phyloP scores from a whole-genome alignment of 2,888 invertebrate species.

The Polydrusus tereticollis region DNA sequence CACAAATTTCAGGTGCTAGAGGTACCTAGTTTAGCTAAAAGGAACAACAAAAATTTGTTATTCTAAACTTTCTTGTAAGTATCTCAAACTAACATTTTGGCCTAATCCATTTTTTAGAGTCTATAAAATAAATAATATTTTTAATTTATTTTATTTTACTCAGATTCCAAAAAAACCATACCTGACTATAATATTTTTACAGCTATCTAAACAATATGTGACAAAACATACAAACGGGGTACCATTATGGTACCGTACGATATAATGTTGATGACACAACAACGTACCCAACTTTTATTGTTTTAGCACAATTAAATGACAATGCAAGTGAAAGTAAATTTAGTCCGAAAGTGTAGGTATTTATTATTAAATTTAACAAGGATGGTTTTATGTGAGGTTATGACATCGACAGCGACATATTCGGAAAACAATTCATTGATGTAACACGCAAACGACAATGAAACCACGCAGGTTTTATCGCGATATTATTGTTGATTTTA shows the following conservation, averaged over 20 bases:
- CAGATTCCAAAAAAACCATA: no score
- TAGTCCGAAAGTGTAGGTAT: no score
- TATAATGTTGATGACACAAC: not conserved
- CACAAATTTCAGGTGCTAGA: no score
- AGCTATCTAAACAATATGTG: not conserved
- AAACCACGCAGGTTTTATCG: not conserved
- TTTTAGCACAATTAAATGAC: conserved; percentile 26
- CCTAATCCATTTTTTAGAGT: no score
- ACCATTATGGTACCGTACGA: not conserved
- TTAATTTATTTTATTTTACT: no score
- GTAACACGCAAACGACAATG: conserved; percentile 4
- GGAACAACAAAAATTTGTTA: no score
- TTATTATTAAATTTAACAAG: conserved; percentile 28
- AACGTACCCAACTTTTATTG: conserved; percentile 19
- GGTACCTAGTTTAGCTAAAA: no score
- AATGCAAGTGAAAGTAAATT: conserved; percentile 34
- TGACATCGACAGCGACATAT: conserved; percentile 25
- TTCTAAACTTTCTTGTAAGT: no score
- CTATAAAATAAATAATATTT: no score
- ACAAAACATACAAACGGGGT: not conserved
- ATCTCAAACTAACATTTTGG: no score
- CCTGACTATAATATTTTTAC: no score
- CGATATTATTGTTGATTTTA: conserved; percentile 8
- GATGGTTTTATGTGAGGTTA: conserved; percentile 13
- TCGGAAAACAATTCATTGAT: conserved; percentile 16